Percentiles rank a stretch among this genome's conserved stretches.
Evolutionary conservation across 1,140 invertebrate species (phyloP).

Genomic region (Aricia agestis): DNA sequence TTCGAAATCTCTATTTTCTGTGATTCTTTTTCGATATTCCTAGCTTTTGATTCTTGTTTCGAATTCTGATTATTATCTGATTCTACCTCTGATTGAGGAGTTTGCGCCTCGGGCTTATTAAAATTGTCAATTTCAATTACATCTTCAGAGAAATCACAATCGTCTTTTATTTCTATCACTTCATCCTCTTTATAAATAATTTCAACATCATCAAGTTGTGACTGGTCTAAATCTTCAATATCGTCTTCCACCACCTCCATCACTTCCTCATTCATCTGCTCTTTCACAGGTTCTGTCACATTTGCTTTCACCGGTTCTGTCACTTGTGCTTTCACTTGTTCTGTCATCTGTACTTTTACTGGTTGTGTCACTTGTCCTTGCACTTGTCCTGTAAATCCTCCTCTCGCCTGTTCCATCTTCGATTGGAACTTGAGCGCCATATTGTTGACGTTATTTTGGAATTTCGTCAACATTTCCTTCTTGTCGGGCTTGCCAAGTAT

Average conservation of each 20-base stretch:
- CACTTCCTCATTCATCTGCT: too few relatives aligned
- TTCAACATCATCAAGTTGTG: not conserved
- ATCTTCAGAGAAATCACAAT: not conserved
- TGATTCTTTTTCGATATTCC: not conserved
- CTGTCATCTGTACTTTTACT: too few relatives aligned
- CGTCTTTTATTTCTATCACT: not conserved
- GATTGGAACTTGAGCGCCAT: not conserved
- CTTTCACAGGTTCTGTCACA: too few relatives aligned
- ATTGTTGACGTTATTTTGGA: not conserved
- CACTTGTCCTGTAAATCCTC: not conserved
- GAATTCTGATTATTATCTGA: not conserved
- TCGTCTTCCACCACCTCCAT: not conserved
- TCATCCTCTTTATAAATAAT: not conserved
- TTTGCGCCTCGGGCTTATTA: not conserved
- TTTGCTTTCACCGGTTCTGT: too few relatives aligned
- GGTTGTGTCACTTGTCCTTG: too few relatives aligned
- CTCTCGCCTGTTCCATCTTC: not conserved
- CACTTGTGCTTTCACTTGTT: too few relatives aligned
- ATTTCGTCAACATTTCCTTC: not conserved
- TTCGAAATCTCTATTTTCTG: not conserved
- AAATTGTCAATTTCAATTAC: not conserved
- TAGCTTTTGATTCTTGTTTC: not conserved
- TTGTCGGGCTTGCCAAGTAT: not conserved
- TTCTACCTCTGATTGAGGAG: not conserved
- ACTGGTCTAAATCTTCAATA: not conserved